These are phyloP conservation scores for Tenebrio molitor DNA, from an alignment of 1,140 invertebrate genomes.

Conservation along the genomic window DNA sequence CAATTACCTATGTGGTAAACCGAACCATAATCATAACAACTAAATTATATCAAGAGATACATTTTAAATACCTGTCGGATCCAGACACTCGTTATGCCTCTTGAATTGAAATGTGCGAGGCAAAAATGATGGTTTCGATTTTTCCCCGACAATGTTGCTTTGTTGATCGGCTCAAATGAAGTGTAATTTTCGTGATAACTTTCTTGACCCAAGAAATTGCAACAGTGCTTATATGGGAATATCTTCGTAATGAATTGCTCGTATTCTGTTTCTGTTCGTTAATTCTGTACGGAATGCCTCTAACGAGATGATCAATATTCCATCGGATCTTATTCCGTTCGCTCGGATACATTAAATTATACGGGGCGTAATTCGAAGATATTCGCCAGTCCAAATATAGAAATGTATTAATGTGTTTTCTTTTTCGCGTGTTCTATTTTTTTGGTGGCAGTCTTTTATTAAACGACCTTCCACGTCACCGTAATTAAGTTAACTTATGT, in stretches of 20 bases:
- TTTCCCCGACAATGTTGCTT: neutral
- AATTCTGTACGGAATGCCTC: neutral
- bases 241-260: neutral
- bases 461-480: no score
- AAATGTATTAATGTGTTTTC: neutral
- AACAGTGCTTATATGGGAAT: neutral
- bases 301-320: neutral
- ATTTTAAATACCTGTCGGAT: neutral
- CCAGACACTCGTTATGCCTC: no score
- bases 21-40: constrained; percentile 17
- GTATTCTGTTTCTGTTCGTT: neutral
- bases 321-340: neutral
- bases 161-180: neutral
- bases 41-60: constrained; percentile 25
- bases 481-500: no score
- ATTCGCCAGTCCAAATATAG: no score
- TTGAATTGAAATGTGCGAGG: no score
- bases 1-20: constrained; percentile 16
- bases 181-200: neutral
- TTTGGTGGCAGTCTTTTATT: no score
- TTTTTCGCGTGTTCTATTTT: no score
- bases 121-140: constrained; percentile 1
- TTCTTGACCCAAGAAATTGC: no score
- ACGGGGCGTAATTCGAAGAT: neutral
- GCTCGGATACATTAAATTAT: neutral